Base-by-base conservation (phyloP, 2,888 invertebrate genomes). In the Patella depressa region DNA sequence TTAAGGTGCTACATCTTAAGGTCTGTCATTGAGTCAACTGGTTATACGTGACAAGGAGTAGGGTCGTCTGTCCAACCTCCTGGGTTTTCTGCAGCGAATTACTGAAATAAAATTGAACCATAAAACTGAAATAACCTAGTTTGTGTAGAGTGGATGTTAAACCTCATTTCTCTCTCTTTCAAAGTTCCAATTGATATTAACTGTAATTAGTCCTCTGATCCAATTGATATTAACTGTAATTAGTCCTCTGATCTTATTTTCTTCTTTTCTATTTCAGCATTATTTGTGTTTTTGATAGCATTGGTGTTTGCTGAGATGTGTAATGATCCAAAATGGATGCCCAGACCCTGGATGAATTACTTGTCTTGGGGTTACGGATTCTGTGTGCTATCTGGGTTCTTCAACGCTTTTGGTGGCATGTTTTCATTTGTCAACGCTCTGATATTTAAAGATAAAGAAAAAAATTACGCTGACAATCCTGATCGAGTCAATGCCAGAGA, bases 291-390 rank as follows among this genome's bases (percentile, higher is more conserved):
- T 80, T 84, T 88, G 71, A 86, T 86, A 34, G 84, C 89, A 0
- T 78, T 89, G 76, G 94, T 98, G 1, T 98, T 98, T 92, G 98
- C 97, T 1, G 94, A 94, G 73, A 93, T 95, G 86, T 97, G 96
- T 3, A 96, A 97, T 91, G 94, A 95, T 12, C 94, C 97, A 45
- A 96, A 96, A 89, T 98, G 96, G 82, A 97, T 98, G 97, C 98
- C 98, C 0, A 96, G 98, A 90, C 98, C 98, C 0, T 95, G 96
- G 53, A 97, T 98, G 91, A 98, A 98, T 92, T 98, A 96, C 93
- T 95, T 98, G 83, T 98, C 98, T 3, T 98, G 97, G 96, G 97
- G 98, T 0, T 98, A 97, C 89, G 96, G 96, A 0, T 92, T 98
- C 59, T 97, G 96, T 53, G 96, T 74, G 94, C 93, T 97, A 65